Percentiles rank a stretch among this genome's conserved stretches.
Evolutionary conservation across 2,797 vertebrate species (phyloP).

Genomic region (Pygocentrus nattereri): DNA sequence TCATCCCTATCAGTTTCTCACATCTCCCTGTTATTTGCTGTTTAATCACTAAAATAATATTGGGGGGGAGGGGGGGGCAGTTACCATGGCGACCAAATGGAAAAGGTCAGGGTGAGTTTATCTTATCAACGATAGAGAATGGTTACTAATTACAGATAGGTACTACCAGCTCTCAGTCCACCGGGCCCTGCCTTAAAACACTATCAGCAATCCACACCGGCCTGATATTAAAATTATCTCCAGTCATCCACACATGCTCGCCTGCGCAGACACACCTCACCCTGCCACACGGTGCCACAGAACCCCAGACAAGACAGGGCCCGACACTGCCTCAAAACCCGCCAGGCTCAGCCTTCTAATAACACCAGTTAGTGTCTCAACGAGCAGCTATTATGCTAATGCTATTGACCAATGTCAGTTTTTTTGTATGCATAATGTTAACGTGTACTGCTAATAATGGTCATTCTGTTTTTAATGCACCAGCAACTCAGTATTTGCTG

Average conservation of each 20-base stretch:
- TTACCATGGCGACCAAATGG: constrained; percentile 80
- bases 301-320: constrained; percentile 37
- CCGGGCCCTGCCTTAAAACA: constrained; percentile 79
- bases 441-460: constrained; percentile 37
- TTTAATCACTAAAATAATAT: constrained; percentile 89
- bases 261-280: constrained; percentile 48
- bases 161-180: constrained; percentile 77
- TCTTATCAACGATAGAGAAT: constrained; percentile 87
- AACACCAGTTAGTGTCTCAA: constrained; percentile 13
- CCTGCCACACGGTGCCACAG: constrained; percentile 42
- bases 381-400: background rate
- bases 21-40: constrained; percentile 83
- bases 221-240: constrained; percentile 84
- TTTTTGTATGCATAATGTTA: background rate
- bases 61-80: constrained; percentile 73
- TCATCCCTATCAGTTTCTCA: constrained; percentile 80
- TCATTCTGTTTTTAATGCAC: constrained; percentile 16
- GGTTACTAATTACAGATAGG: constrained; percentile 90
- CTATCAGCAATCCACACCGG: constrained; percentile 84
- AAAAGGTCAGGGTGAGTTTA: constrained; percentile 86
- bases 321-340: constrained; percentile 6
- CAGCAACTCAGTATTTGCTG: constrained; percentile 17
- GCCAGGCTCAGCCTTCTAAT: background rate
- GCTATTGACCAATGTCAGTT: background rate
- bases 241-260: constrained; percentile 67